Conservation (phyloP, 2,888 invertebrate genomes). For the Aporophyla nigra region DNA sequence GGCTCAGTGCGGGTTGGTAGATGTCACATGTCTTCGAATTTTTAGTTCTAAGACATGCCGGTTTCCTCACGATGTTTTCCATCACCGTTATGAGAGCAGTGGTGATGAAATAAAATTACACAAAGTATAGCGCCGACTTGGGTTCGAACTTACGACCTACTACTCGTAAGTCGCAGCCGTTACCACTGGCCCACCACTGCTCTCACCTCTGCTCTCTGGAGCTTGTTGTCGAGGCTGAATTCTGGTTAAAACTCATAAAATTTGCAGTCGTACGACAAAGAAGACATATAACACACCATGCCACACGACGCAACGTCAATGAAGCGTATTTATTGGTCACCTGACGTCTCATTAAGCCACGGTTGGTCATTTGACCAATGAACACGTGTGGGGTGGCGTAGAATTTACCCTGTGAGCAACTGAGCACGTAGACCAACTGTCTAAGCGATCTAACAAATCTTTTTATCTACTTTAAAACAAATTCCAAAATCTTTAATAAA, state of each 20-base stretch:
- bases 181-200: background rate
- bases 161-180: no score
- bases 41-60: no score
- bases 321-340: background rate
- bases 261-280: no score
- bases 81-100: no score
- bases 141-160: no score
- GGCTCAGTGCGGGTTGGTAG: no score
- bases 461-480: background rate
- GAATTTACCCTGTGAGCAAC: background rate
- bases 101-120: no score
- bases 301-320: background rate
- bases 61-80: no score
- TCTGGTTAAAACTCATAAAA: no score
- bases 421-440: background rate
- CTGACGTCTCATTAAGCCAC: background rate
- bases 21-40: no score
- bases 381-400: background rate
- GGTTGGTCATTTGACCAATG: slow-evolving; percentile 1
- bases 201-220: no score
- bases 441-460: background rate
- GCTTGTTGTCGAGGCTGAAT: background rate
- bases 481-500: background rate
- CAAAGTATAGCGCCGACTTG: no score
- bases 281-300: background rate